Evolutionary conservation across 2,888 invertebrate genomes (phyloP), one percentile per base, ranked within the genome.

Genomic region (Diarsia dahlii): DNA sequence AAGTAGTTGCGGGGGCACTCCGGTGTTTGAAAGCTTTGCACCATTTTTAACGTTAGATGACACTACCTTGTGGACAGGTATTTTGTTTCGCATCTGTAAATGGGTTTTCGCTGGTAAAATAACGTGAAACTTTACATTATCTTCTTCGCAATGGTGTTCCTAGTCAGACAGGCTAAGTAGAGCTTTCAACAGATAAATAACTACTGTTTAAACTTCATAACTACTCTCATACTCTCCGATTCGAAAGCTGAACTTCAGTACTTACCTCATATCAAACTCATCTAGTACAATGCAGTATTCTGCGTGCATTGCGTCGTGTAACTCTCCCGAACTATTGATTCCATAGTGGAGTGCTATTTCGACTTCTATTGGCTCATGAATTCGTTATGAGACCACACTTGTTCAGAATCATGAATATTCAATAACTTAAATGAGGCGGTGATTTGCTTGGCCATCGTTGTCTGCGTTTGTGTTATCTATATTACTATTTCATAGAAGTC

Each of bases 351-450:
- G 46, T 52, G 20, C 60, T 79, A 74, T 83, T 69, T 74, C 60
- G 45, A 73, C 64, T 83, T 74, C 34, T 68, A 68, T 56, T 65
- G 39, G 54, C 50, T 79, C 79, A 62, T 83, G 79, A 74, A 83
- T 83, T 69, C 48, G 23, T 18, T 52, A 60, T 79, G 60, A 83
- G 28, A 52, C 18, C 45, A 52, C 18, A 20, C 8, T 58, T 71
- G 50, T 75, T 20, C 39, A 23, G 60, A 63, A 64, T 65, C 70
- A 76, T 84, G 58, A 80, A 71, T 84, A 83, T 82, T 80, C n/a
- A 75, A 60, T 63, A 13, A 54, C 52, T 45, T 70, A 46, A 56
- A 67, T 70, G 52, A 45, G 50, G 23, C 58, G 45, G 46, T 62
- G 74, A 80, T 80, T 69, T 34, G 54, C 58, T 65, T 80, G 60